These are phyloP conservation scores for Coluber constrictor DNA, from an alignment of 2,797 vertebrate genomes.

Conservation along the genomic window DNA sequence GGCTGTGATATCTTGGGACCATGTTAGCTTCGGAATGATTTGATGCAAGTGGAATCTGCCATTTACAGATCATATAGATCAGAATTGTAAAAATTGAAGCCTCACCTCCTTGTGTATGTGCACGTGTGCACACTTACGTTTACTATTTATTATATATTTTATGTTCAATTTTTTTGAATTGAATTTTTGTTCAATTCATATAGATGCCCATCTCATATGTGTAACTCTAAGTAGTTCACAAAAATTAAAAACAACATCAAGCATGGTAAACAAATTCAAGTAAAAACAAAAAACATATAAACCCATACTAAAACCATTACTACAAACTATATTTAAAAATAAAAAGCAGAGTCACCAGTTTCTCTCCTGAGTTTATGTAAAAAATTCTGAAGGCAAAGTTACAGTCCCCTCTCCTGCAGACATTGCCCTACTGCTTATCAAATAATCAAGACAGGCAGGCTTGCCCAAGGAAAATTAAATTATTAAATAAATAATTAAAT, in stretches of 20 bases:
- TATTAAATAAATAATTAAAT: not conserved
- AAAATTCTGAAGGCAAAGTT: not conserved
- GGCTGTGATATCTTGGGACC: not conserved
- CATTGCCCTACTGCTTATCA: not conserved
- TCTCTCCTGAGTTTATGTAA: not conserved
- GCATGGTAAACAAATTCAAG: not conserved
- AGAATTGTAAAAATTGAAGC: not conserved
- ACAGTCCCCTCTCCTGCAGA: not conserved
- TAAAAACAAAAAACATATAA: not conserved
- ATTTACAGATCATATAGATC: not conserved
- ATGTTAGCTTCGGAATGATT: not conserved
- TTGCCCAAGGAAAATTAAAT: not conserved
- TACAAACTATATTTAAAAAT: not conserved
- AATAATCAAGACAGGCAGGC: not conserved
- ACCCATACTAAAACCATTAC: not conserved
- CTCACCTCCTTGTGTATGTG: not conserved
- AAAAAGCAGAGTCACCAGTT: not conserved
- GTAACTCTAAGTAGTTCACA: not conserved
- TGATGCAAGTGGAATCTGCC: not conserved
- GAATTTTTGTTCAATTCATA: not conserved
- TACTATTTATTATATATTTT: not conserved
- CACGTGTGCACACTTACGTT: rapidly evolving
- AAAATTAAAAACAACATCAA: not conserved
- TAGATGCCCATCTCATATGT: not conserved
- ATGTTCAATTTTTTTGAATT: not conserved